These are phyloP conservation scores for Pinna nobilis DNA, from an alignment of 1,140 invertebrate species.

Conservation along the genomic window DNA sequence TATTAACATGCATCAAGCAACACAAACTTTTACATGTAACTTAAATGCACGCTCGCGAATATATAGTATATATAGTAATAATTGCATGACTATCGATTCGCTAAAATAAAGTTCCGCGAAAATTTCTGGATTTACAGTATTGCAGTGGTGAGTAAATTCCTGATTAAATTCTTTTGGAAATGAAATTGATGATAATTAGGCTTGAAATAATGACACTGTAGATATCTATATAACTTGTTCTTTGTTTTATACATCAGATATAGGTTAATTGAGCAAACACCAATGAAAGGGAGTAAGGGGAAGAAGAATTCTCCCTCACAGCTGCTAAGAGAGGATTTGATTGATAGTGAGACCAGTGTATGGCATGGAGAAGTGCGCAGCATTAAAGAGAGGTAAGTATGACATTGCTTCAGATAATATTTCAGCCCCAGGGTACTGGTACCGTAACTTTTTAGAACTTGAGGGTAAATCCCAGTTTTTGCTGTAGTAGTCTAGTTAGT, in stretches of 20 bases:
- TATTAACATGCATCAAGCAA: too few relatives aligned
- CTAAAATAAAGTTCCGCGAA: too few relatives aligned
- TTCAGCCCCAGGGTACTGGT: too few relatives aligned
- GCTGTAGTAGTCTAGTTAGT: background rate
- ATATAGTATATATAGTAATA: too few relatives aligned
- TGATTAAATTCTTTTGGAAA: too few relatives aligned
- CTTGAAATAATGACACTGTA: too few relatives aligned
- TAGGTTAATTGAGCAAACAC: background rate
- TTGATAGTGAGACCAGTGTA: conserved; percentile 16
- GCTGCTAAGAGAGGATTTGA: conserved; percentile 17
- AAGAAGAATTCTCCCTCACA: background rate
- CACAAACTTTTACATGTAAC: too few relatives aligned
- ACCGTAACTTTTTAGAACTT: background rate
- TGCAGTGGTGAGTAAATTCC: too few relatives aligned
- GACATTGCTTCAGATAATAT: background rate
- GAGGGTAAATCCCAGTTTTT: background rate
- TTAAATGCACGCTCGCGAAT: too few relatives aligned
- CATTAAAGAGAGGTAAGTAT: conserved; percentile 47
- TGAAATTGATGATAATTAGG: too few relatives aligned
- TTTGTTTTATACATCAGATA: background rate
- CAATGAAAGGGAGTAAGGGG: conserved; percentile 3
- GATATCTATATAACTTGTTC: background rate
- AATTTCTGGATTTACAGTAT: too few relatives aligned
- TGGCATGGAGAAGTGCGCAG: conserved; percentile 44
- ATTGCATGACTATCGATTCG: too few relatives aligned